These are phyloP conservation scores for Mandrillus leucophaeus DNA, from an alignment of 2,113 vertebrate genomes.

Conservation along the genomic window DNA sequence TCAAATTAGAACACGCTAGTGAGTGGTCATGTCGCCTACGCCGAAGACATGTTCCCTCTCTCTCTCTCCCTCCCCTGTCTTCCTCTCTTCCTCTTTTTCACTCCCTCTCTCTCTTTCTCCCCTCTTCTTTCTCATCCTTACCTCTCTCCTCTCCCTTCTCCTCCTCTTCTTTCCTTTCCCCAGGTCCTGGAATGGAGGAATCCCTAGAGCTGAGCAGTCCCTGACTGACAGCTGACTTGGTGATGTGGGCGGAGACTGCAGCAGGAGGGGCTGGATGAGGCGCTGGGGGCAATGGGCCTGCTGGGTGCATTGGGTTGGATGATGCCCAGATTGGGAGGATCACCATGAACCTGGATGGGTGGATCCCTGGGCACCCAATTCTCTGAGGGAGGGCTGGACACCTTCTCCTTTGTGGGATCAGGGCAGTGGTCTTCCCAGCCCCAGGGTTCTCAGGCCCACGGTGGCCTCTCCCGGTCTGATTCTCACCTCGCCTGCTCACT, in stretches of 20 bases:
- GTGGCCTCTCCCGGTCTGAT: neutral
- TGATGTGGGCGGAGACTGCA: too few species aligned
- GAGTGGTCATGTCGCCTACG: fast-evolving
- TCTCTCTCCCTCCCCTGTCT: neutral
- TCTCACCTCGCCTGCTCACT: neutral
- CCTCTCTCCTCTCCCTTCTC: neutral
- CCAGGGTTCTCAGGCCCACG: fast-evolving
- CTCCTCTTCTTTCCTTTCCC: neutral
- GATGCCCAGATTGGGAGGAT: neutral
- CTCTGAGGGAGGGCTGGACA: fast-evolving
- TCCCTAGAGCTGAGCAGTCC: neutral
- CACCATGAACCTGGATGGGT: fast-evolving
- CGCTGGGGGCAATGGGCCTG: fast-evolving
- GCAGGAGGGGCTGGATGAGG: fast-evolving
- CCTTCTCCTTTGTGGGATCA: neutral
- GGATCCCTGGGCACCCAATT: fast-evolving
- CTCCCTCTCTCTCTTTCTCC: neutral
- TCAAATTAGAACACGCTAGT: too few species aligned
- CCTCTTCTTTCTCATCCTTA: too few species aligned
- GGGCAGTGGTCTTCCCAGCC: neutral
- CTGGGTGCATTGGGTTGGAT: fast-evolving
- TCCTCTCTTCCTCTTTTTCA: neutral
- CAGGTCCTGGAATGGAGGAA: too few species aligned
- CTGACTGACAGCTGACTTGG: fast-evolving
- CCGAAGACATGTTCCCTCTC: too few species aligned